Conservation (phyloP, 2,113 vertebrate genomes). For the Brachypteracias leptosomus region DNA sequence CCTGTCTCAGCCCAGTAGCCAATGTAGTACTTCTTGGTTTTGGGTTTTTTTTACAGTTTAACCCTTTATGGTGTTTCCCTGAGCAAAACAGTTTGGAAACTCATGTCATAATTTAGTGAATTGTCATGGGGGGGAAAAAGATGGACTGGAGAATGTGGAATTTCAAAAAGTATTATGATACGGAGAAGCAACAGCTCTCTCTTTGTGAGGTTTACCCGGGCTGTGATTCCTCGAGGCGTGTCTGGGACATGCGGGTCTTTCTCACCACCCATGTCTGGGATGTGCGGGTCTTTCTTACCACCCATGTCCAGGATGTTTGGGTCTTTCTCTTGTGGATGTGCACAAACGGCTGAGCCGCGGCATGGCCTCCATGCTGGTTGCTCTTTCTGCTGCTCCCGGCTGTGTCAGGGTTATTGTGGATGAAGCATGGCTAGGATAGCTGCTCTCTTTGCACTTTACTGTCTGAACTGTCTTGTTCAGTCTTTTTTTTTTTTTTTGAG, state of each 20-base stretch:
- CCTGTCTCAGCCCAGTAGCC: not conserved
- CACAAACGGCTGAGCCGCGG: not conserved
- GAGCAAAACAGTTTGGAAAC: not conserved
- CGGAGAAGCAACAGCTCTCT: not conserved
- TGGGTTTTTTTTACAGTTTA: not conserved
- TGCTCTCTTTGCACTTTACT: constrained; percentile 69
- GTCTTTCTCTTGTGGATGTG: not conserved
- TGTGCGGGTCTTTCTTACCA: not conserved
- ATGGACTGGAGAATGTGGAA: not conserved
- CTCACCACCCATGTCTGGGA: accelerated
- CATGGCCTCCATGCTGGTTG: not conserved
- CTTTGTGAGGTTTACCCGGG: not conserved
- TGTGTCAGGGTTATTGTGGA: not conserved
- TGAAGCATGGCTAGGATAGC: not conserved
- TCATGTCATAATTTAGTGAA: not conserved
- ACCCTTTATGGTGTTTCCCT: not conserved
- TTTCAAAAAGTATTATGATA: accelerated
- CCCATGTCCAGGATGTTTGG: accelerated
- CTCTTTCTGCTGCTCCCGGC: not conserved
- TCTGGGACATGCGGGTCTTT: not conserved
- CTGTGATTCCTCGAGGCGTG: not conserved
- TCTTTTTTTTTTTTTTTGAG: constrained; percentile 55
- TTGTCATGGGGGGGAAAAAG: accelerated
- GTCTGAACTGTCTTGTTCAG: constrained; percentile 52
- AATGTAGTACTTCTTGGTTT: not conserved